Percentiles rank a stretch among this genome's conserved stretches.
phyloP scores from a whole-genome alignment of 2,888 invertebrate species.

The Lepidonotus clava region DNA sequence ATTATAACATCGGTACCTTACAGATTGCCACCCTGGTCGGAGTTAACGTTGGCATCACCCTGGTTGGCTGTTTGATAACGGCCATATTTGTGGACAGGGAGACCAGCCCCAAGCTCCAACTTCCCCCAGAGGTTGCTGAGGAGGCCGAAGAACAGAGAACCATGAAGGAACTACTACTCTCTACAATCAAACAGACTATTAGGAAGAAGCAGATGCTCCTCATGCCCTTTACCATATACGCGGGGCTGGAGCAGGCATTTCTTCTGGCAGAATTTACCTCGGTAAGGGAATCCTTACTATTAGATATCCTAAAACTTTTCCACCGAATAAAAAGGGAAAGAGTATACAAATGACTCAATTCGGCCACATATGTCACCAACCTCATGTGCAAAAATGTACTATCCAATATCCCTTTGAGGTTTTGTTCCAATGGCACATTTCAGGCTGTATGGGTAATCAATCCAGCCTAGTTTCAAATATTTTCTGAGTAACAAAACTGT shows the following conservation, averaged over 20 bases:
- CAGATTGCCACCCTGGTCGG: slow-evolving; percentile 21
- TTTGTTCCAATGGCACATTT: too few species aligned
- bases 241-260: slow-evolving; percentile 41
- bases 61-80: background rate
- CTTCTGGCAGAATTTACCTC: slow-evolving; percentile 32
- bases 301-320: too few species aligned
- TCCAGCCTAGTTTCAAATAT: too few species aligned
- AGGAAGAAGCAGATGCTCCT: slow-evolving; percentile 35
- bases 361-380: too few species aligned
- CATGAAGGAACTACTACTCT: background rate
- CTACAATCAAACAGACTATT: background rate
- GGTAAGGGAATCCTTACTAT: too few species aligned
- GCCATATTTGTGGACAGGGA: slow-evolving; percentile 24
- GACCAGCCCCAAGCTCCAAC: slow-evolving; percentile 17
- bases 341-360: too few species aligned
- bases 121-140: background rate
- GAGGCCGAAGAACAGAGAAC: background rate
- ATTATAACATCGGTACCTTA: too few species aligned
- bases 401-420: too few species aligned
- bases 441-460: too few species aligned
- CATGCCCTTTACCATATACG: slow-evolving; percentile 32
- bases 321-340: too few species aligned
- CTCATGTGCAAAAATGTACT: too few species aligned
- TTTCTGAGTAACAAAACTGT: too few species aligned
- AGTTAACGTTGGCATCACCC: slow-evolving; percentile 12